Conservation (phyloP, 2,113 vertebrate species). For the Tenrec ecaudatus region DNA sequence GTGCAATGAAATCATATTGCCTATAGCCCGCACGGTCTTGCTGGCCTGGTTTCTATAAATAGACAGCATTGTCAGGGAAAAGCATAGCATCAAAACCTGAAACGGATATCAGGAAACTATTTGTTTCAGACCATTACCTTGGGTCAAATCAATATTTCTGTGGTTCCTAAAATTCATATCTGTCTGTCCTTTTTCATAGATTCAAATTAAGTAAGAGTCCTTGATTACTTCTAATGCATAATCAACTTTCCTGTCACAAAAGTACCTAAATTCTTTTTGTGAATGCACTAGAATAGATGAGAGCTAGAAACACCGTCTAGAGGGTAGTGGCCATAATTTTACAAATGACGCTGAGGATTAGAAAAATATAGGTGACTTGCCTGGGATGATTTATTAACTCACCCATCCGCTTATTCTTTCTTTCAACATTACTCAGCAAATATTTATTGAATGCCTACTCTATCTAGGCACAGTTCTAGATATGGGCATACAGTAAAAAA, state of each 20-base stretch:
- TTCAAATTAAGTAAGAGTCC: conserved; percentile 72
- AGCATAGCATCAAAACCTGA: conserved; percentile 76
- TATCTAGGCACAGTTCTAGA: conserved; percentile 35
- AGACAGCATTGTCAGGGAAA: conserved; percentile 77
- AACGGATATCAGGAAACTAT: conserved; percentile 74
- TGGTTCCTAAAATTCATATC: conserved; percentile 51
- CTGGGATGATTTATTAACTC: conserved; percentile 35
- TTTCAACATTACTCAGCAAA: conserved; percentile 53
- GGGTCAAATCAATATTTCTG: conserved; percentile 75
- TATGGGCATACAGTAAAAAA: neutral
- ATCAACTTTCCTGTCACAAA: conserved; percentile 68
- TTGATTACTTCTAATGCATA: conserved; percentile 61
- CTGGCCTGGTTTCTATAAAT: conserved; percentile 79
- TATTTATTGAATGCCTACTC: conserved; percentile 31
- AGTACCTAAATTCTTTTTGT: conserved; percentile 61
- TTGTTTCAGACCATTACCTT: conserved; percentile 65
- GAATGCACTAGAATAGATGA: conserved; percentile 56
- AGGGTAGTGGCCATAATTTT: conserved; percentile 52
- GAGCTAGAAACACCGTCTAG: conserved; percentile 63
- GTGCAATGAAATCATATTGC: conserved; percentile 64
- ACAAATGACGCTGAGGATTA: conserved; percentile 55
- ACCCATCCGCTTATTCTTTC: conserved; percentile 58
- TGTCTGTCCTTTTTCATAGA: conserved; percentile 62
- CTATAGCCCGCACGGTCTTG: conserved; percentile 65
- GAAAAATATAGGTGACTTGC: conserved; percentile 60